Evolutionary conservation across 2,113 vertebrate genomes (phyloP), one percentile per base, ranked within the genome.

Genomic region (Glaucidium brasilianum): DNA sequence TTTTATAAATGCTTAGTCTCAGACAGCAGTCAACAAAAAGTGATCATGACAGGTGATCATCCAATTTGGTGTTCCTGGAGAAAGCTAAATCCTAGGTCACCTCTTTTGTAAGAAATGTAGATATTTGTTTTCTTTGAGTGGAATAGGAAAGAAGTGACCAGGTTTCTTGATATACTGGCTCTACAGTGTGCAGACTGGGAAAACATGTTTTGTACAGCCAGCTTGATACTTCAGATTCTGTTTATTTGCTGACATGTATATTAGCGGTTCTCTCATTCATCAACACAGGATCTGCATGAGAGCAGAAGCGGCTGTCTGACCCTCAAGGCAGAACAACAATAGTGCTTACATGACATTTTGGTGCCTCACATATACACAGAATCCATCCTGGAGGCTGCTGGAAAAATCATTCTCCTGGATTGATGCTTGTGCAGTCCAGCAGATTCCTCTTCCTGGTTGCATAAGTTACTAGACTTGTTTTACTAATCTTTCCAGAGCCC

Each of bases 211-310:
- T 30, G 4, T 83, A 64, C 25, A 72, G 75, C 7, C 47, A 76
- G 58, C 41, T 39, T 35, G 26, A 52, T 87, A 52, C 27, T 90
- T 87, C 75, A 77, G 45, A 77, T 90, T 90, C 52, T 90, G 47
- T 92, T 95, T 96, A 32, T 85, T 67, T 96, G 82, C 73, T 95
- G 78, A 94, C 81, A 35, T 97, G 91, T 87, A 53, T 18, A 37
- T 84, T 53, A 92, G 53, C 41, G 73, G 34, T 63, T 62, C 43
- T 85, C 45, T n/a, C 30, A 71, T 93, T 90, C 50, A 60, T 94
- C 83, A 85, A 35, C 53, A 58, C 56, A 81, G 34, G 35, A 90
- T 55, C 69, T 22, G 2, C 76, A 76, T 2, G 3, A 86, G 58
- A 94, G 50, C 35, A 90, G 52, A 90, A 89, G 53, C 78, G 69